These are phyloP conservation scores for Melieria omissa DNA, from an alignment of 2,888 invertebrate genomes.

Conservation along the genomic window DNA sequence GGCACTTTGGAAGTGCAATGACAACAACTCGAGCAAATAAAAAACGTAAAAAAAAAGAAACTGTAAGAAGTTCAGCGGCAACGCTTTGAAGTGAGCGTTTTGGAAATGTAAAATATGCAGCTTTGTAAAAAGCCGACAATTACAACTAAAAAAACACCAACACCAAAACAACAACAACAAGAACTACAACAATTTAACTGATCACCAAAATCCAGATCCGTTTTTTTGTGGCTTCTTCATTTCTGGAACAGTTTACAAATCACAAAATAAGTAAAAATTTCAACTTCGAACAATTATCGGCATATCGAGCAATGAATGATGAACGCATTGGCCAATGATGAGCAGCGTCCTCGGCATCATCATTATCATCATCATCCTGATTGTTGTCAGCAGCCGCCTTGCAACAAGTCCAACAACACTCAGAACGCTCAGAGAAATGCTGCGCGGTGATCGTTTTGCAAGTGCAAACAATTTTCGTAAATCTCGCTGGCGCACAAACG, in stretches of 20 bases:
- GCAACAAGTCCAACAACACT: not conserved
- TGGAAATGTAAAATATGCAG: conserved; percentile 51
- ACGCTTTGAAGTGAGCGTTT: conserved; percentile 53
- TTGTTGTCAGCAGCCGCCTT: not conserved
- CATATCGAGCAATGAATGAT: not conserved
- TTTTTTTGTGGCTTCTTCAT: conserved; percentile 43
- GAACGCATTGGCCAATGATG: conserved; percentile 4
- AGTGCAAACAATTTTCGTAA: conserved; percentile 27
- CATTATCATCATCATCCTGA: conserved; percentile 23
- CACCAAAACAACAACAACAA: conserved; percentile 9
- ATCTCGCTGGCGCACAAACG: conserved; percentile 17
- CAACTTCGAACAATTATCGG: conserved; percentile 22
- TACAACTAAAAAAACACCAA: conserved; percentile 2
- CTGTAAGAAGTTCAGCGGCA: not conserved
- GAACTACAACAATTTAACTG: conserved; percentile 48
- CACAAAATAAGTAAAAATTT: conserved; percentile 41
- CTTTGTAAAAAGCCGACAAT: conserved; percentile 55
- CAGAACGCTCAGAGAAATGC: conserved; percentile 1
- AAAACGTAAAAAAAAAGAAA: not conserved
- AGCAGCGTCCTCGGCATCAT: not conserved
- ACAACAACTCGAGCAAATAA: not conserved
- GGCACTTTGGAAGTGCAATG: not conserved
- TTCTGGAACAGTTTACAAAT: conserved; percentile 56
- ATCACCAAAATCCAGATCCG: conserved; percentile 45
- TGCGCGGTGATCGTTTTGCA: conserved; percentile 21